Base-by-base conservation (phyloP, 2,797 vertebrate genomes). In the Staurois parvus region DNA sequence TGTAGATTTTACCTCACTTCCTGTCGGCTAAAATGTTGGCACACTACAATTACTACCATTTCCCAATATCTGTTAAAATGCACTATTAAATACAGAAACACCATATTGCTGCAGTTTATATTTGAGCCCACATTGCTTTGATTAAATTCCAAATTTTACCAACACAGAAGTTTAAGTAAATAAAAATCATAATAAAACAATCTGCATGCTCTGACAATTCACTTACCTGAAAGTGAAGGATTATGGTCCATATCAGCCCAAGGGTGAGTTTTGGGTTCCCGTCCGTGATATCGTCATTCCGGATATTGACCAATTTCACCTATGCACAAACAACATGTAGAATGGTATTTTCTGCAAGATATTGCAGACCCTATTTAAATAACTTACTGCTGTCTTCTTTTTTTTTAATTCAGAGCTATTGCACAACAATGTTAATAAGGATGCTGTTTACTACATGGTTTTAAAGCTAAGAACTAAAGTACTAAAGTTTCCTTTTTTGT, bases 171-270 rank as follows among this genome's bases (percentile, higher is more conserved):
- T 19, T 21, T 59, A 4, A 5, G 7, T 2, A 59, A 7, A n/a
- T 24, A 24, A 9, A 24, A 59, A 24, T 24, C 6, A 21, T 59
- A 59, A 9, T 21, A 52, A 24, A 56, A 56, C 52, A 56, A 3
- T 56, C 52, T 56, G 24, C 52, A 56, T 56, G 6, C 3, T 59
- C 6, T 59, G 21, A 7, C 21, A 59, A 24, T 59, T 21, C 21
- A 76, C 93, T 87, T 93, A 99, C 98, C 97, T 99, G 98, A 94
- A 99, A 99, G 93, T 99, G 98, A 77, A 99, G 96, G 92, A 99
- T 99, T 92, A 99, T 99, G 83, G 98, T 99, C 98, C 98, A 99
- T 92, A 99, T 99, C 89, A 99, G 95, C 69, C 98, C 98, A 80
- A 99, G 90, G 4, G 98, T 99, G 88, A 99, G 94, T 91, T 99